Evolutionary conservation across 2,797 vertebrate genomes (phyloP).

Genomic region (Pelodytes ibericus): DNA sequence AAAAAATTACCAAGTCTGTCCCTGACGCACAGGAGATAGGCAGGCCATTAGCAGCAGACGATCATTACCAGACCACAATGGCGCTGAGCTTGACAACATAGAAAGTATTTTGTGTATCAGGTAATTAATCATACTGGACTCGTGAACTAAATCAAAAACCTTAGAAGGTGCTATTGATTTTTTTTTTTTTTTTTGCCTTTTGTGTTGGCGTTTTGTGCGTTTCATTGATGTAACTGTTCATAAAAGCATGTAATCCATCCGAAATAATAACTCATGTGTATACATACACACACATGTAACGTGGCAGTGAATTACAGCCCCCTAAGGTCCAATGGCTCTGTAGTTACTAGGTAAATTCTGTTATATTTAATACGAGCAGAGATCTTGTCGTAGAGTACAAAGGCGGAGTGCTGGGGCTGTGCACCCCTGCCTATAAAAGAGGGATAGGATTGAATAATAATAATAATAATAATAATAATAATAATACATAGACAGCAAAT

Average conservation of each 20-base stretch:
- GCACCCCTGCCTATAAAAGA: no score
- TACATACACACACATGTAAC: no score
- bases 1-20: neutral
- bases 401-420: no score
- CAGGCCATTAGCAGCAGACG: conserved; percentile 27
- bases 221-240: neutral
- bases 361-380: no score
- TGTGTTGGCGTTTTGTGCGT: neutral
- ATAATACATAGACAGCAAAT: no score
- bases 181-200: neutral
- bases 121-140: conserved; percentile 34
- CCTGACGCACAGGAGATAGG: conserved; percentile 7
- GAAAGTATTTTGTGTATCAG: conserved; percentile 10
- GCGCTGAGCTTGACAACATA: conserved; percentile 30
- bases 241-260: neutral
- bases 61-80: conserved; percentile 27
- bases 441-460: no score
- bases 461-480: no score
- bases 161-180: conserved; percentile 22
- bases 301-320: no score
- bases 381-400: no score
- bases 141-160: conserved; percentile 12
- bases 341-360: no score
- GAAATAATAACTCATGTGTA: neutral
- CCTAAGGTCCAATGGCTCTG: no score